phyloP scores from a whole-genome alignment of 92 coral and sea anemone genomes.

The Muricea muricata region DNA sequence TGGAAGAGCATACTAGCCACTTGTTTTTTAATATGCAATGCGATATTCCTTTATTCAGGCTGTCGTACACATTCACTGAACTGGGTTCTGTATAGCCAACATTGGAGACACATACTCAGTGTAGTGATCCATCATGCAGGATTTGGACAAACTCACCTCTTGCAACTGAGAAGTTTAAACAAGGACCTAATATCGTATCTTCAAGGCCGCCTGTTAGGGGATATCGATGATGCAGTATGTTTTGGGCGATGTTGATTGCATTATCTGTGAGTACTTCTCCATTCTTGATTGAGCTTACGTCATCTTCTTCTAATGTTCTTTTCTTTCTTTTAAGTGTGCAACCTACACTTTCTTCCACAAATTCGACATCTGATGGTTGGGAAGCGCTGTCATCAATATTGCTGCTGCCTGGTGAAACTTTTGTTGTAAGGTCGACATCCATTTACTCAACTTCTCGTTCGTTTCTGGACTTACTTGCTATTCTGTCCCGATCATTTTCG shows the following conservation, averaged over 20 bases:
- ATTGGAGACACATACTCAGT: conserved; percentile 1
- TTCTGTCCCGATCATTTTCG: too few relatives aligned
- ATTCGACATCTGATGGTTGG: too few relatives aligned
- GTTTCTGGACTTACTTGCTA: too few relatives aligned
- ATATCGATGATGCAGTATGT: background rate
- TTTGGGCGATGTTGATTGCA: background rate
- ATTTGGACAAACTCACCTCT: conserved; percentile 10
- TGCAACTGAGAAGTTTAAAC: background rate
- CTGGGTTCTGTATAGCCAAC: background rate
- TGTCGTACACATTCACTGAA: background rate
- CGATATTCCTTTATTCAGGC: background rate
- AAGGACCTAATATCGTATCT: background rate
- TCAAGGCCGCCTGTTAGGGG: background rate
- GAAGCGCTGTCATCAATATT: too few relatives aligned
- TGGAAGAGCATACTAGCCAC: background rate
- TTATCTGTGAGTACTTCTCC: background rate
- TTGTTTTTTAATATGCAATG: background rate
- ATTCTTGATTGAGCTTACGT: background rate
- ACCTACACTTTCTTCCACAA: too few relatives aligned
- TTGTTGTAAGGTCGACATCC: too few relatives aligned
- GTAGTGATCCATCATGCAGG: background rate
- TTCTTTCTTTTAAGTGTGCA: too few relatives aligned
- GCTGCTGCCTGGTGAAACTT: too few relatives aligned
- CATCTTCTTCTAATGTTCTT: background rate
- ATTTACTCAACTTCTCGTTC: too few relatives aligned